A percentile compares a stretch with the other conserved stretches of the same genome.
These are phyloP conservation scores for Sturnus vulgaris DNA, from an alignment of 2,113 vertebrate species.

Conservation along the genomic window DNA sequence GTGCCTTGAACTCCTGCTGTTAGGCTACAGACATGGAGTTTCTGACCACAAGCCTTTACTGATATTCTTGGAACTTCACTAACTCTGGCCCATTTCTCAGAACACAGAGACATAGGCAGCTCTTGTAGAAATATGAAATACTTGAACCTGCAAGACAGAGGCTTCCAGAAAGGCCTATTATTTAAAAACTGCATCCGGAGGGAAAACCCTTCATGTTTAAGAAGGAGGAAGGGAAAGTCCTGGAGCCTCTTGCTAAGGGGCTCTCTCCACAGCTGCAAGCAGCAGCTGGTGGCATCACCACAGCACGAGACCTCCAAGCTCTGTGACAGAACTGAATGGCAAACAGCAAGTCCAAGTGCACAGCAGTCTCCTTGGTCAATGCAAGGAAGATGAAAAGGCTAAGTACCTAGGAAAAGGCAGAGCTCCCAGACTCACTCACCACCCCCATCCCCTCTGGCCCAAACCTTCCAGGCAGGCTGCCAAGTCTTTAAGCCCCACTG, in stretches of 20 bases:
- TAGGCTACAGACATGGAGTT: not conserved
- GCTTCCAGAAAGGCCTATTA: not conserved
- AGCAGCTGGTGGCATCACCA: not conserved
- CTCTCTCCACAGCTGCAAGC: not conserved
- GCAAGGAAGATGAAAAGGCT: not conserved
- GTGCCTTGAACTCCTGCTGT: not conserved
- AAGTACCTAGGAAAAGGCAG: not conserved
- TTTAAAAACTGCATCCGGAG: not conserved
- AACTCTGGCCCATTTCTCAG: not conserved
- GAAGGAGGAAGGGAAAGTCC: not conserved
- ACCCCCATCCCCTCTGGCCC: not conserved
- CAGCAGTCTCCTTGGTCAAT: not conserved
- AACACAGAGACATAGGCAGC: not conserved
- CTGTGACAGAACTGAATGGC: not conserved
- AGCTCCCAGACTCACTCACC: not conserved
- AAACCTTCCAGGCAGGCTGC: not conserved
- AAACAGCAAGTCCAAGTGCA: not conserved
- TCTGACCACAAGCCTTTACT: not conserved
- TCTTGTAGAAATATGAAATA: not conserved
- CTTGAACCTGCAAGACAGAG: not conserved
- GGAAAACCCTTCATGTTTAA: not conserved
- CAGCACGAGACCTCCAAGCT: accelerated
- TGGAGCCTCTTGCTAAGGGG: not conserved
- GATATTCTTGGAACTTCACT: not conserved
- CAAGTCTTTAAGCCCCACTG: not conserved